Percentiles rank a stretch among this genome's conserved stretches.
Evolutionary conservation across 2,888 invertebrate species (phyloP).

Genomic region (Amitus sp.): DNA sequence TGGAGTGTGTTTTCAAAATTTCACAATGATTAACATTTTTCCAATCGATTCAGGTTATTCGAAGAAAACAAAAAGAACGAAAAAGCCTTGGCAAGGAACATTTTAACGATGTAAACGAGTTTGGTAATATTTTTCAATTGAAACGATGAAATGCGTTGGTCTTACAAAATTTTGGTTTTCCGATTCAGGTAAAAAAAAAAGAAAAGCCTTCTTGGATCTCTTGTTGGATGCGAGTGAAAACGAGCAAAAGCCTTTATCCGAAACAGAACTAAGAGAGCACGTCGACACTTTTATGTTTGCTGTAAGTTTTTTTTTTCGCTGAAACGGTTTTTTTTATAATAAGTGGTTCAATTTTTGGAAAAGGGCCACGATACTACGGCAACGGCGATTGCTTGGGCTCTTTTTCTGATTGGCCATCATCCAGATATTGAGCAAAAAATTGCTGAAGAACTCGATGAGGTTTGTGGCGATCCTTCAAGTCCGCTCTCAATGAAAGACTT

Average conservation of each 20-base stretch:
- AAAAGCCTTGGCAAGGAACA: not conserved
- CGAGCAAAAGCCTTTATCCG: conserved; percentile 70
- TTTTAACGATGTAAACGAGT: conserved; percentile 14
- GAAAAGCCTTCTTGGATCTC: conserved; percentile 76
- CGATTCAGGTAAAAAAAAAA: conserved; percentile 69
- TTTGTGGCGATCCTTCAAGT: conserved; percentile 56
- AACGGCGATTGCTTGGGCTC: conserved; percentile 67
- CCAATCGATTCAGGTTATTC: conserved; percentile 44
- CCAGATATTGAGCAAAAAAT: conserved; percentile 66
- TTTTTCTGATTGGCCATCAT: conserved; percentile 65
- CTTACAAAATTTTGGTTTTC: not conserved
- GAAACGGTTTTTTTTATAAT: conserved; percentile 16
- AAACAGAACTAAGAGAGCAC: conserved; percentile 74
- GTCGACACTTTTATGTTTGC: conserved; percentile 82
- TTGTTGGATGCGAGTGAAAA: conserved; percentile 70
- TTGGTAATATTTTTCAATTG: not conserved
- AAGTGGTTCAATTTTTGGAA: conserved; percentile 13
- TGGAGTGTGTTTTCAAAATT: too few relatives aligned
- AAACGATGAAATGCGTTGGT: not conserved
- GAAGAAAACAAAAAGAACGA: conserved; percentile 40
- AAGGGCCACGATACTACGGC: conserved; percentile 69
- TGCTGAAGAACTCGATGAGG: conserved; percentile 59
- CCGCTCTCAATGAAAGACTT: conserved; percentile 57
- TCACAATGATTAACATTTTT: not conserved
- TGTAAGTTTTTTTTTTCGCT: conserved; percentile 59